These are phyloP conservation scores for Cotesia typhae DNA, from an alignment of 1,140 invertebrate genomes.

Conservation along the genomic window DNA sequence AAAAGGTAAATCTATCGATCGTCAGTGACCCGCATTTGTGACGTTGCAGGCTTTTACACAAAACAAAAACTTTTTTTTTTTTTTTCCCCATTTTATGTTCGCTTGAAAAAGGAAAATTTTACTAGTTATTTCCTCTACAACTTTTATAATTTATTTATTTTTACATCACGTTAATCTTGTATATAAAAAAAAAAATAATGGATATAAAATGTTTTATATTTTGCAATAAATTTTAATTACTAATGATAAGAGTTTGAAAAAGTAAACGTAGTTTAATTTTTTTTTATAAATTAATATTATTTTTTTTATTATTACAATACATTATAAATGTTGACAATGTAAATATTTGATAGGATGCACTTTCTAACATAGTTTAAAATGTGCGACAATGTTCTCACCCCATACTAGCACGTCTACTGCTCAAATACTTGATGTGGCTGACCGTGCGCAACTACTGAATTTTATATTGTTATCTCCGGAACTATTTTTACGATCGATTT, in stretches of 20 bases:
- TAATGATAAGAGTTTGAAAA: too few species aligned
- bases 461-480: background rate
- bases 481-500: background rate
- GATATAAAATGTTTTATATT: too few species aligned
- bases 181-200: too few species aligned
- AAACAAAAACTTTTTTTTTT: conserved; percentile 9
- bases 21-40: conserved; percentile 32
- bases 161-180: too few species aligned
- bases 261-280: too few species aligned
- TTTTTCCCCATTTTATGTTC: conserved; percentile 10
- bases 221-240: too few species aligned
- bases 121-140: too few species aligned
- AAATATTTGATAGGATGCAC: conserved; percentile 17
- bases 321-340: too few species aligned
- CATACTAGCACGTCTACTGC: background rate
- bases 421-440: conserved; percentile 28
- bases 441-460: conserved; percentile 19
- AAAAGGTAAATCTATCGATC: conserved; percentile 33
- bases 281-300: too few species aligned
- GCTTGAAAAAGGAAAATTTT: conserved; percentile 6
- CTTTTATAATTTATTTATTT: background rate
- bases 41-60: conserved; percentile 1
- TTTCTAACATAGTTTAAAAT: conserved; percentile 18
- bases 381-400: conserved; percentile 11
- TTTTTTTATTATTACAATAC: too few species aligned